phyloP scores from a whole-genome alignment of 2,888 invertebrate species.

The Leucoptera coffeella region DNA sequence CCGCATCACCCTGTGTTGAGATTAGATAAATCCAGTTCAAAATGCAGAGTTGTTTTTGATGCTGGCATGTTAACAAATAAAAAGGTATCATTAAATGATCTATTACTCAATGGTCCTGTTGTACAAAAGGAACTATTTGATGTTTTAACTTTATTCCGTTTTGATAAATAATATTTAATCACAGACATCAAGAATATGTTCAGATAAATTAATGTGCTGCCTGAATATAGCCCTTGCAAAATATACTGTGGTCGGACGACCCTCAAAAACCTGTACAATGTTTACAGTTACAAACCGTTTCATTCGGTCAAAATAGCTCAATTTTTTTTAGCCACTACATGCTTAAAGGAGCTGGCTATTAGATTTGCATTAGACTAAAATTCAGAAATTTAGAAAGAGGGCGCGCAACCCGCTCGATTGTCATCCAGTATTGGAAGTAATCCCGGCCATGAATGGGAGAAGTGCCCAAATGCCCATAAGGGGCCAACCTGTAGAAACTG shows the following conservation, averaged over 20 bases:
- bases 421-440: no score
- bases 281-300: background rate
- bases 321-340: background rate
- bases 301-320: background rate
- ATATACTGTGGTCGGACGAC: background rate
- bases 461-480: no score
- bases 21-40: background rate
- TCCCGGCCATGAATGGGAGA: no score
- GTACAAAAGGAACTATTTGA: background rate
- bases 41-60: slow-evolving; percentile 1
- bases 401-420: no score
- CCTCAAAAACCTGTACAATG: background rate
- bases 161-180: background rate
- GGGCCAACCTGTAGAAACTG: no score
- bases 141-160: no score
- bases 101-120: background rate
- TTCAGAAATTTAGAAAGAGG: no score
- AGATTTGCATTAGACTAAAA: no score
- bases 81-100: background rate
- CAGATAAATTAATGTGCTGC: background rate
- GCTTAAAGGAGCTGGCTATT: slow-evolving; percentile 1
- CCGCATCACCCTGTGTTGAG: slow-evolving; percentile 2
- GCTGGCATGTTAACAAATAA: slow-evolving; percentile 1
- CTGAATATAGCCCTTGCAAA: background rate
- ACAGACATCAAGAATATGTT: background rate